Percentiles rank a stretch among this genome's conserved stretches.
Evolutionary conservation across 2,797 vertebrate species (phyloP).

Genomic region (Chanos chanos): DNA sequence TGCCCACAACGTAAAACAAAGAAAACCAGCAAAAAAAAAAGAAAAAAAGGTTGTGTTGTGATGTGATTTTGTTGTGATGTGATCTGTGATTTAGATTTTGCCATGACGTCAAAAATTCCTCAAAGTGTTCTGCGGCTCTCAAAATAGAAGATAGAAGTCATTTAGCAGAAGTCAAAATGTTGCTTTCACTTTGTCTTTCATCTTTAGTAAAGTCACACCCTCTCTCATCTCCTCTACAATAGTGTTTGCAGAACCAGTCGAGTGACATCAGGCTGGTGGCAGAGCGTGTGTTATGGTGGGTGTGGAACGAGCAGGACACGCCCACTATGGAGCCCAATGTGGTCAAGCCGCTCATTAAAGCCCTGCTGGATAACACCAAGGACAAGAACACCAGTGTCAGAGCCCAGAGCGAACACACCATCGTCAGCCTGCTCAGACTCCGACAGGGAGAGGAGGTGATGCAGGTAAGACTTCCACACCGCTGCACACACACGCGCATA

Average conservation of each 20-base stretch:
- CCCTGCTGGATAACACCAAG: slow-evolving; percentile 96
- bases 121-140: too few species aligned
- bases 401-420: slow-evolving; percentile 93
- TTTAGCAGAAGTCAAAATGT: too few species aligned
- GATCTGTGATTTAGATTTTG: too few species aligned
- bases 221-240: slow-evolving; percentile 25
- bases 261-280: slow-evolving; percentile 94
- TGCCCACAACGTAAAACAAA: too few species aligned
- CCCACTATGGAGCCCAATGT: slow-evolving; percentile 79
- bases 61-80: too few species aligned
- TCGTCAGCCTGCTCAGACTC: slow-evolving; percentile 88
- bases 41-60: too few species aligned
- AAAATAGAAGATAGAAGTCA: too few species aligned
- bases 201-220: too few species aligned
- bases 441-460: slow-evolving; percentile 83
- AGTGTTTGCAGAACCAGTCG: slow-evolving; percentile 91
- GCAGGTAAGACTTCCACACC: slow-evolving; percentile 72
- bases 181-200: too few species aligned
- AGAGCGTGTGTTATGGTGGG: slow-evolving; percentile 96
- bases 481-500: background rate
- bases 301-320: slow-evolving; percentile 77
- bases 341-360: slow-evolving; percentile 92
- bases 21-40: too few species aligned
- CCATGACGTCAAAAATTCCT: too few species aligned
- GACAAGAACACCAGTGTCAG: slow-evolving; percentile 97